Base-by-base conservation (phyloP, 2,797 vertebrate species). In the Octomys mimax region DNA sequence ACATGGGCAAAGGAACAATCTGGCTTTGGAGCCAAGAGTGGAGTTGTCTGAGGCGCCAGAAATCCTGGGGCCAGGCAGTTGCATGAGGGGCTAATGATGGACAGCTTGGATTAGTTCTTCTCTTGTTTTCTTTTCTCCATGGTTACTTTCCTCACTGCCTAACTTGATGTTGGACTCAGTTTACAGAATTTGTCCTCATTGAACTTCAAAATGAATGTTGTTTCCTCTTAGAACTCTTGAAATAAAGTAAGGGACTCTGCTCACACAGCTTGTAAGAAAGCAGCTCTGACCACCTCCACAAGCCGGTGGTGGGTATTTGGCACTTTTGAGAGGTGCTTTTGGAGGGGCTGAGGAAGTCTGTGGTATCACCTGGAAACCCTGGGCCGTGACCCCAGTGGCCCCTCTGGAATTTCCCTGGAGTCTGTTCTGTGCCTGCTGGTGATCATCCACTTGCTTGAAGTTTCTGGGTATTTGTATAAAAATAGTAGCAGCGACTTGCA, bases 401-500 rank as follows among this genome's bases (percentile, higher is more conserved):
- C 59, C 77, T 57, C 13, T 86, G 94, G 97, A 95, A 87, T 95
- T 93, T 87, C 92, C 87, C 87, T 71, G 81, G 39, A 70, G 22
- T 16, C 49, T 77, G 68, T 91, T 92, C 66, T 39, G 11, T 73
- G 19, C 57, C 42, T 71, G 26, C 22, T 73, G 82, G 18, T 54
- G 46, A 57, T 21, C 36, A 57, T 61, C 5, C 59, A 75, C 84
- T 86, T 49, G n/a, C 33, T 2, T 7, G 57, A 54, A 62, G 26
- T 33, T 57, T 86, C 87, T 83, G 70, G 24, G 26, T 14, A 57
- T 46, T 42, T 68, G 39, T 33, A 14, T 61, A 78, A 89, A 87
- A 75, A 68, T 26, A 39, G n/a, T 14, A 36, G 8, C 9, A 22
- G 42, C 36, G 24, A 61, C 52, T 19, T 70, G 2, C 5, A 84